Percentiles rank a stretch among this genome's conserved stretches.
Conservation (phyloP, 64 coral and sea anemone species). For the Porites lutea region DNA sequence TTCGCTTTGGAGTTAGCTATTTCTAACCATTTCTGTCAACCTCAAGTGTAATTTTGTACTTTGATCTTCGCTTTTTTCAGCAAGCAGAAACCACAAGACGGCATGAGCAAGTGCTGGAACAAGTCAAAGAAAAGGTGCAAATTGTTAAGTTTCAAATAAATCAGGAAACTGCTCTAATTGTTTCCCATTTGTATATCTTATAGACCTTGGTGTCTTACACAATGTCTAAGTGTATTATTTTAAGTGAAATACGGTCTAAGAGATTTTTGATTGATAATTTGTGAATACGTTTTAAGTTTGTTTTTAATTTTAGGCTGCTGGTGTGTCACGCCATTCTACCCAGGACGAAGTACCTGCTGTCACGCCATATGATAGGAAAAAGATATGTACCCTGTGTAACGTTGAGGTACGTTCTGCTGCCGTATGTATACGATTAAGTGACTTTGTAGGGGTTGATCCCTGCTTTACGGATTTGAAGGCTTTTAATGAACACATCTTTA, state of each 20-base stretch:
- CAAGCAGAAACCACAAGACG: conserved; percentile 90
- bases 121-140: conserved; percentile 94
- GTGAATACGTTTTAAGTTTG: neutral
- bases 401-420: conserved; percentile 70
- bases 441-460: neutral
- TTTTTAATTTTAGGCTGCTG: conserved; percentile 66
- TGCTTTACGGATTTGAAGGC: too few relatives aligned
- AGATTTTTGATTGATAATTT: too few relatives aligned
- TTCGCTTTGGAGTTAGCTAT: too few relatives aligned
- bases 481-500: too few relatives aligned
- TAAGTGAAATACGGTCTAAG: too few relatives aligned
- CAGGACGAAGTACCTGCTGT: conserved; percentile 96
- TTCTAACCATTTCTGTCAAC: too few relatives aligned
- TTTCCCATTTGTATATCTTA: neutral
- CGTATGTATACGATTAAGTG: neutral
- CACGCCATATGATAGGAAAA: conserved; percentile 96
- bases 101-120: conserved; percentile 90
- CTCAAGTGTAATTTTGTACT: neutral
- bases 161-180: neutral
- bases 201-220: too few relatives aligned
- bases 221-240: too few relatives aligned
- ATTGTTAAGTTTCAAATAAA: neutral
- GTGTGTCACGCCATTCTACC: conserved; percentile 93
- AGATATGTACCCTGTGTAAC: conserved; percentile 93
- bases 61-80: conserved; percentile 38